A percentile compares a stretch with the other conserved stretches of the same genome.
Conservation (phyloP, 2,113 vertebrate species). For the Naja naja region DNA sequence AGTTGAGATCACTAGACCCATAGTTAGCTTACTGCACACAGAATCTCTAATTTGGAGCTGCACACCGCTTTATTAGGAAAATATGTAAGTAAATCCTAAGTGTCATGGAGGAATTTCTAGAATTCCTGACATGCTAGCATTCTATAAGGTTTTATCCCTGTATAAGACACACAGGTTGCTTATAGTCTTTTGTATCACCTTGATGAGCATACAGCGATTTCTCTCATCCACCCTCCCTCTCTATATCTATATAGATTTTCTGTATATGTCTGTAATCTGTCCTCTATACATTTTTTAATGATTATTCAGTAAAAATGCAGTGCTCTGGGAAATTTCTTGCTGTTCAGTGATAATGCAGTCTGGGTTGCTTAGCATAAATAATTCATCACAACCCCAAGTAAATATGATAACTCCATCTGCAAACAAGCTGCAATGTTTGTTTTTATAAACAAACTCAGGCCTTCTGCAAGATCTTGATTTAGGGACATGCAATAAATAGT, state of each 20-base stretch:
- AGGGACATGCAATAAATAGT: background rate
- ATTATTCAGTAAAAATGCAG: too few relatives aligned
- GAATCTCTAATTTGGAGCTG: background rate
- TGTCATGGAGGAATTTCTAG: background rate
- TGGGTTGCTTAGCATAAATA: background rate
- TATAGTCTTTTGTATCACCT: background rate
- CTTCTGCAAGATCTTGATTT: background rate
- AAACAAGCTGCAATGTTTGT: background rate
- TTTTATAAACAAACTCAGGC: background rate
- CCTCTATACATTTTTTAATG: background rate
- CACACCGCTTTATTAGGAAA: background rate
- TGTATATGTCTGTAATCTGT: background rate
- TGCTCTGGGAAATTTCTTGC: background rate
- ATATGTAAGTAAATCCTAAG: background rate
- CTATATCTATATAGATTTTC: background rate
- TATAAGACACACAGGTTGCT: background rate
- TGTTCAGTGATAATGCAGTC: background rate
- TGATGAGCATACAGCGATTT: background rate
- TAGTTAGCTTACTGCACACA: background rate
- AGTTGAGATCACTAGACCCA: background rate
- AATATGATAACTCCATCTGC: background rate
- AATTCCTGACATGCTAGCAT: background rate
- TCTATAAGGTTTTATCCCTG: background rate
- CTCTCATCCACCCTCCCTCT: background rate
- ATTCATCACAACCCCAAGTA: background rate